A percentile compares a stretch with the other conserved stretches of the same genome.
These are phyloP conservation scores for Bombus confusus DNA, from an alignment of 1,140 invertebrate species.

Conservation along the genomic window DNA sequence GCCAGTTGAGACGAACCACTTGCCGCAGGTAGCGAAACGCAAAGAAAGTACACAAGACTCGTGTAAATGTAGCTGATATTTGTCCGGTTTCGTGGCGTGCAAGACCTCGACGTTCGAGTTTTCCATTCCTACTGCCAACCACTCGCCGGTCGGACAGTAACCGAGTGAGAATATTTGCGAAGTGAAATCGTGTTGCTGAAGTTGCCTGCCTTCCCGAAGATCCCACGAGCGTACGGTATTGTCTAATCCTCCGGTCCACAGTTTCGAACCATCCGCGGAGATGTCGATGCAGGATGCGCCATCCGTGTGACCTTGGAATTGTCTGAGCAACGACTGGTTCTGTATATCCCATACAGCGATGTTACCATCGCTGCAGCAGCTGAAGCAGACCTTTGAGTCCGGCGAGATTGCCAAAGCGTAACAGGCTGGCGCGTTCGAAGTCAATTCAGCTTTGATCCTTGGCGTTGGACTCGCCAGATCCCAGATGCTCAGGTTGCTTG, in stretches of 20 bases:
- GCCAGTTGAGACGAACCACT: constrained; percentile 99
- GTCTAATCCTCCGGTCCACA: constrained; percentile 99
- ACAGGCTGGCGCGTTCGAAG: constrained; percentile 97
- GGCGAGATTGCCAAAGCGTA: constrained; percentile 98
- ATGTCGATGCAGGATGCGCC: constrained; percentile 99
- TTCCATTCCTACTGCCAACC: constrained; percentile 99
- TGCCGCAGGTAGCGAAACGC: constrained; percentile 97
- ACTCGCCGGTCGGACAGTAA: constrained; percentile 98
- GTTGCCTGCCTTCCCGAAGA: constrained; percentile 94
- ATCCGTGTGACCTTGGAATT: constrained; percentile 99
- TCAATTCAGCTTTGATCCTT: constrained; percentile 95
- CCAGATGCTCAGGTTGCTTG: constrained; percentile 98
- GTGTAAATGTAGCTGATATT: constrained; percentile 98
- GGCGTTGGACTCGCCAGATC: constrained; percentile 96
- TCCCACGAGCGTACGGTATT: constrained; percentile 99
- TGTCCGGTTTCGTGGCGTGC: constrained; percentile 97
- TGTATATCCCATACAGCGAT: constrained; percentile 98
- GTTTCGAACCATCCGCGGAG: constrained; percentile 95
- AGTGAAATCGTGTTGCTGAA: constrained; percentile 98
- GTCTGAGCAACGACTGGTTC: constrained; percentile 95
- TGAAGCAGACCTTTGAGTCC: constrained; percentile 98
- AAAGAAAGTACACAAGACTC: constrained; percentile 99
- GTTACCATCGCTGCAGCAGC: constrained; percentile 97
- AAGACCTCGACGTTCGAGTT: constrained; percentile 99
- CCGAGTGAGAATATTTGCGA: constrained; percentile 98